Conservation (phyloP, 2,113 vertebrate species). For the Caloenas nicobarica region DNA sequence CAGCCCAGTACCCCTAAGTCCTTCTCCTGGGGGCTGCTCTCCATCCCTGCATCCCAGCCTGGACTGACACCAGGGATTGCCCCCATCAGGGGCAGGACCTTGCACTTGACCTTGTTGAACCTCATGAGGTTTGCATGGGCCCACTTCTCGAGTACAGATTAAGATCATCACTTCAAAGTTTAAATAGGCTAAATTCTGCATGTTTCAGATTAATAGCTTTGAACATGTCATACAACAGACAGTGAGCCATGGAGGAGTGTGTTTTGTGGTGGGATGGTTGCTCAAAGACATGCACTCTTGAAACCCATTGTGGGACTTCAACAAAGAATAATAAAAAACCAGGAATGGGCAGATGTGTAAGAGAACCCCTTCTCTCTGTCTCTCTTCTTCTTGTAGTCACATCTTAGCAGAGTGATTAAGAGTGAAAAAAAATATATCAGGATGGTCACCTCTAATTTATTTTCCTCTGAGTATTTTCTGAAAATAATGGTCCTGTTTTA, state of each 20-base stretch:
- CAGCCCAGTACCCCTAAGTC: no score
- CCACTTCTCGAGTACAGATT: background rate
- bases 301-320: background rate
- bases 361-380: background rate
- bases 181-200: background rate
- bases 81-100: no score
- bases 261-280: background rate
- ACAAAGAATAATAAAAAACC: background rate
- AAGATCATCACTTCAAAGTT: background rate
- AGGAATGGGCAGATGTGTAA: background rate
- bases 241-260: background rate
- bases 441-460: background rate
- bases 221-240: background rate
- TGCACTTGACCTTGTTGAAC: no score
- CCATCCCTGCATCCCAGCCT: no score
- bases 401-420: background rate
- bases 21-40: no score
- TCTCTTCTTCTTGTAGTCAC: background rate
- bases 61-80: no score
- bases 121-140: no score
- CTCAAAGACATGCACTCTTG: fast-evolving
- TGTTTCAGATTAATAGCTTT: background rate
- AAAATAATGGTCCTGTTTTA: background rate
- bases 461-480: background rate
- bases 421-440: background rate